Conservation (phyloP, 2,888 invertebrate genomes). For the Drosophila seclusa region DNA sequence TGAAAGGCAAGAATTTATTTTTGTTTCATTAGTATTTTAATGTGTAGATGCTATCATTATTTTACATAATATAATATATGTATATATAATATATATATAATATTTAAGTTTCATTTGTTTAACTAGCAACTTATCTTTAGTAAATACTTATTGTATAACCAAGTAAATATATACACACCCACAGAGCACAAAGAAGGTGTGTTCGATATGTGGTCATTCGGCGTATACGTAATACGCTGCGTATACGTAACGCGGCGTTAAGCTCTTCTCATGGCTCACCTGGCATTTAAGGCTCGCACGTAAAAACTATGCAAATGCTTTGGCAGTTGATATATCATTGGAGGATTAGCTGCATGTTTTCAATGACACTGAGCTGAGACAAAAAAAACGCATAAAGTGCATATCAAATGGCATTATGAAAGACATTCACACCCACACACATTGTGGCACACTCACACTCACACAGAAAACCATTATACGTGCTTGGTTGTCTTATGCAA, state of each 20-base stretch:
- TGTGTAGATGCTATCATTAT: neutral
- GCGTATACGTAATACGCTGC: slow-evolving; percentile 9
- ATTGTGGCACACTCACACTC: slow-evolving; percentile 13
- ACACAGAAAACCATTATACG: slow-evolving; percentile 8
- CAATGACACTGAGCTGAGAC: slow-evolving; percentile 64
- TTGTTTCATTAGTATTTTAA: neutral
- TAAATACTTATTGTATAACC: neutral
- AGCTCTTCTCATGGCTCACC: slow-evolving; percentile 2
- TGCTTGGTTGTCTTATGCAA: slow-evolving; percentile 64
- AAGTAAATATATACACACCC: neutral
- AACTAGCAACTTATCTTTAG: neutral
- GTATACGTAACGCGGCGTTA: slow-evolving; percentile 14
- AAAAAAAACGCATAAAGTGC: slow-evolving; percentile 70
- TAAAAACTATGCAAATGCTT: slow-evolving; percentile 49
- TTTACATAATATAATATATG: neutral
- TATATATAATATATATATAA: too few relatives aligned
- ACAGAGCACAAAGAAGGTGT: neutral
- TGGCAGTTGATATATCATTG: slow-evolving; percentile 58
- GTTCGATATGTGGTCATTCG: neutral
- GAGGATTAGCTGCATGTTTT: slow-evolving; percentile 71
- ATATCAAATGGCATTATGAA: slow-evolving; percentile 70
- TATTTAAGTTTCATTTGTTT: neutral
- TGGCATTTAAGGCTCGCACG: slow-evolving; percentile 14
- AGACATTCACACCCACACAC: slow-evolving; percentile 22
- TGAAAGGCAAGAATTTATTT: neutral